Percentiles rank a stretch among this genome's conserved stretches.
These are phyloP conservation scores for Tachycineta bicolor DNA, from an alignment of 2,113 vertebrate species.

Conservation along the genomic window DNA sequence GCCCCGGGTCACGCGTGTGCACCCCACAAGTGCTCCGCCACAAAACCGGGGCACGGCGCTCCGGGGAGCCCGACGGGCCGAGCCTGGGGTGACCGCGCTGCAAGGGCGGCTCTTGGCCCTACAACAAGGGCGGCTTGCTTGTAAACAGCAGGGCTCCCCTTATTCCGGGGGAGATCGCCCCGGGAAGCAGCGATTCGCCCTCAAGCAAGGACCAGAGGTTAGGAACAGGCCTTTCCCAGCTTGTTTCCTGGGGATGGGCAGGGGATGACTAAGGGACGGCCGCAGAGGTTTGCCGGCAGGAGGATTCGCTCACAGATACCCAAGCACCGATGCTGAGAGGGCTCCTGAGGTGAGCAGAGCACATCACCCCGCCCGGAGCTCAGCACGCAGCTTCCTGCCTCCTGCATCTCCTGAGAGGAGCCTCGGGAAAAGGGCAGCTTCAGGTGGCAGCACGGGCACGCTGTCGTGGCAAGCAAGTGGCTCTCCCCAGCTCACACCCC, in stretches of 20 bases:
- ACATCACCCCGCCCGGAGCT: background rate
- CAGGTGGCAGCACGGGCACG: fast-evolving
- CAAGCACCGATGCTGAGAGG: fast-evolving
- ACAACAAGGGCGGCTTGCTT: fast-evolving
- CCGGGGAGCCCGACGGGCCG: fast-evolving
- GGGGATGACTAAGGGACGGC: background rate
- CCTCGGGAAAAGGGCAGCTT: background rate
- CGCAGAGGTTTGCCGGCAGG: background rate
- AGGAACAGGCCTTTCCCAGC: background rate
- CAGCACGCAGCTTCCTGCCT: background rate
- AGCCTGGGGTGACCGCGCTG: background rate
- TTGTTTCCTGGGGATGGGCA: background rate
- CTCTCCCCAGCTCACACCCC: fast-evolving
- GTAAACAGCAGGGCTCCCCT: fast-evolving
- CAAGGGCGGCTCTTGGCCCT: background rate
- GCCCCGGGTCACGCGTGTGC: fast-evolving
- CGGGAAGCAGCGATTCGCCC: background rate
- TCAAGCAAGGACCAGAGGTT: fast-evolving
- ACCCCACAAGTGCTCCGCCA: fast-evolving
- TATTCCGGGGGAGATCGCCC: background rate
- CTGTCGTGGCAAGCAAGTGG: fast-evolving
- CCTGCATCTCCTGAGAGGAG: fast-evolving
- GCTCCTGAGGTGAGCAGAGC: background rate
- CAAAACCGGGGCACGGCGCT: fast-evolving
- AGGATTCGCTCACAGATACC: background rate